Base-by-base conservation (phyloP, 2,113 vertebrate genomes). In the Scomber scombrus region DNA sequence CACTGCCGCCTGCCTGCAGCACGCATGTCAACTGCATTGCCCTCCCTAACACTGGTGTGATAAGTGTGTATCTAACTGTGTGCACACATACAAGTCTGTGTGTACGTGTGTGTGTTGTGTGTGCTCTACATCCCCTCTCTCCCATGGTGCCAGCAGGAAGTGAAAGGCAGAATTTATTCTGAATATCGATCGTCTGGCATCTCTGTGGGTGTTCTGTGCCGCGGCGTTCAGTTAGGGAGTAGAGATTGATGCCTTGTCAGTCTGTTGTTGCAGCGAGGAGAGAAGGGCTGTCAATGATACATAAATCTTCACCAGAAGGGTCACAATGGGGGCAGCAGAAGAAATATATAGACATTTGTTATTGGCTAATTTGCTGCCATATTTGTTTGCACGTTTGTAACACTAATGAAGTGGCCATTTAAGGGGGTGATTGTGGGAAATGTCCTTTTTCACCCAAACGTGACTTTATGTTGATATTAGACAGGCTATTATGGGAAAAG, bases 241-340 rank as follows among this genome's bases (percentile, higher is more conserved):
- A 46, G 21, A 82, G 89, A 91, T 87, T 86, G 89, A 91, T 87
- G 86, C 80, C 86, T 76, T 77, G 91, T 90, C 86, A 86, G 64
- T 78, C 71, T 71, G 87, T 75, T 80, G 85, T 90, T 45, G 46
- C 61, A 51, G 66, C 23, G 76, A 79, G 73, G 78, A 70, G 79
- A 85, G 75, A 64, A 49, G 71, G 40, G 29, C 81, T 66, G 81
- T 75, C 87, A 80, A 50, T 54, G 76, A 31, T 19, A 83, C 87
- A 85, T 81, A 76, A 82, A 86, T 90, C 83, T 72, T n/a, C 62
- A 68, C 65, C 67, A 69, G 18, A 71, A 62, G 73, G 78, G 81
- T 86, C 75, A 79, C 72, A 55, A 46, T 23, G 69, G 61, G 78
- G 75, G 11, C 75, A 85, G 26, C 8, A 26, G 49, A 68, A 23